Evolutionary conservation across 2,113 vertebrate genomes (phyloP), one percentile per base, ranked within the genome.

Genomic region (Chloroceryle aenea): DNA sequence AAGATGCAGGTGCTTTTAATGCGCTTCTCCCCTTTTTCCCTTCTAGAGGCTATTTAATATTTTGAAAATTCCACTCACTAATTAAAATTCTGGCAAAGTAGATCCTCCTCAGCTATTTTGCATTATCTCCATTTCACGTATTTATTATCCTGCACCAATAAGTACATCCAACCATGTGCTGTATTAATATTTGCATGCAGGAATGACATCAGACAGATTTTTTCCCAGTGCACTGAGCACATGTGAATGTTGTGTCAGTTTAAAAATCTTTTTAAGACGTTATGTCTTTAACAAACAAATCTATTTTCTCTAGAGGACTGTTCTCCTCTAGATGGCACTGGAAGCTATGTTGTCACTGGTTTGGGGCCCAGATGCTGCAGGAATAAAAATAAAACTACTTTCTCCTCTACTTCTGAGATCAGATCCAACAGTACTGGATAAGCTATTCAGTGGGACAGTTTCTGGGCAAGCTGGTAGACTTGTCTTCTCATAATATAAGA

Each of bases 321-420:
- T 1, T 0, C 36, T 92, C 96, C 95, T 91, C 90, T 96, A 97
- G 95, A 80, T 96, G 96, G 96, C 96, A 84, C 87, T 95, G 93
- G 11, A 96, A 81, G 75, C 82, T 91, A 14, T 20, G n/a, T 86
- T 93, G 95, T 96, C 63, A 10, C 30, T 77, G 10, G 0, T 52
- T 45, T 27, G 2, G 7, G 15, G 13, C 5, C 0, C 3, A 10
- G 34, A 1, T 42, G 14, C 1, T 42, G 58, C 36, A 29, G 25
- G 34, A 73, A 2, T 7, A 67, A 74, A 43, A 92, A 8, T 18
- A 64, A 76, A 90, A 88, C 7, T 48, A n/a, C 7, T 48, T 64
- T 80, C 30, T 63, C 12, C 42, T 64, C 13, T 16, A 1, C 30
- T 26, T 20, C 5, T 7, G 48, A 76, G 12, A 32, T 76, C 27